phyloP scores from a whole-genome alignment of 2,888 invertebrate species.

The Allolobophora icterica region DNA sequence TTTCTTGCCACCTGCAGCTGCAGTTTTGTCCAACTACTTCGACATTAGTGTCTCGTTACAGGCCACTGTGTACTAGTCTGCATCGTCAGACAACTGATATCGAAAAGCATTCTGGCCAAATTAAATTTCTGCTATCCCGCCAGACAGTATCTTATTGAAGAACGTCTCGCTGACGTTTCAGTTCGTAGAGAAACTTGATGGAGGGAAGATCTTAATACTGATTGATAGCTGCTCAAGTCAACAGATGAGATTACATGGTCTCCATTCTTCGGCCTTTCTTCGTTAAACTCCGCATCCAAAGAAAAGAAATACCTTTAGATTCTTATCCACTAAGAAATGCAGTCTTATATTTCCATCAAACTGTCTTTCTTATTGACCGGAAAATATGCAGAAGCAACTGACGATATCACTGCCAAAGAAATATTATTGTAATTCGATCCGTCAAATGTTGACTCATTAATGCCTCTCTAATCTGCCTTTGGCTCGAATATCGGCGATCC shows the following conservation, averaged over 20 bases:
- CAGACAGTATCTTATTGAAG: background rate
- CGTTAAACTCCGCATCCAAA: background rate
- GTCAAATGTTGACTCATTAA: background rate
- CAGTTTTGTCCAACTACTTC: background rate
- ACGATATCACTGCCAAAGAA: background rate
- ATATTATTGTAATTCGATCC: background rate
- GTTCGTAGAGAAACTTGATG: constrained; percentile 14
- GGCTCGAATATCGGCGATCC: background rate
- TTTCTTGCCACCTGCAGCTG: background rate
- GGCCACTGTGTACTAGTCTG: background rate
- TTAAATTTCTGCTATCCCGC: background rate
- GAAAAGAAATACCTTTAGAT: constrained; percentile 1
- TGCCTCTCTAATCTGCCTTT: background rate
- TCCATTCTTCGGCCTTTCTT: background rate
- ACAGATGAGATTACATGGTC: background rate
- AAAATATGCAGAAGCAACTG: background rate
- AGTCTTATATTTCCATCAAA: constrained; percentile 17
- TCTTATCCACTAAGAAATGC: background rate
- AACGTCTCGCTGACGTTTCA: background rate
- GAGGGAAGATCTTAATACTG: background rate
- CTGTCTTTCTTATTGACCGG: background rate
- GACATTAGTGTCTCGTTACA: background rate
- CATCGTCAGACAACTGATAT: background rate
- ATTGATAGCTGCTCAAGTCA: constrained; percentile 7
- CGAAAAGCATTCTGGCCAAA: background rate